Conservation (phyloP, 2,888 invertebrate genomes). For the Lapara coniferarum region DNA sequence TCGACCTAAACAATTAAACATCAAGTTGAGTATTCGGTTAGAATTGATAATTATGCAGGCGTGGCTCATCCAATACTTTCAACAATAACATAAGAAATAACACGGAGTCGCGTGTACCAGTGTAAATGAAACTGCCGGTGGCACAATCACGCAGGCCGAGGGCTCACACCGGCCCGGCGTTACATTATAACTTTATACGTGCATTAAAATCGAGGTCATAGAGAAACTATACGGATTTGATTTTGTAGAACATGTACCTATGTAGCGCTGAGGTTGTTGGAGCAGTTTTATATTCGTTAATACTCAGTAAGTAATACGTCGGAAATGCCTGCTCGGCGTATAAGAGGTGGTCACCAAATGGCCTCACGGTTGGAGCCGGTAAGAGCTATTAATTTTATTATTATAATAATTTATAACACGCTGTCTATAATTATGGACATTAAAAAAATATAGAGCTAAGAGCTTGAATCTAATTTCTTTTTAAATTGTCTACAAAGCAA, state of each 20-base stretch:
- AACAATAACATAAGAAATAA: constrained; percentile 39
- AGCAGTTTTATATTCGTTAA: too few species aligned
- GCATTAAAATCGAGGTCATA: constrained; percentile 22
- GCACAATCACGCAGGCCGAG: constrained; percentile 46
- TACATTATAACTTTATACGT: constrained; percentile 13
- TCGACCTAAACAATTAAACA: neutral
- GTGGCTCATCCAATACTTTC: constrained; percentile 33
- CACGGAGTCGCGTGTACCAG: constrained; percentile 47
- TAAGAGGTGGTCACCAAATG: too few species aligned
- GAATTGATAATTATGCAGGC: neutral
- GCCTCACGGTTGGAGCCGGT: too few species aligned
- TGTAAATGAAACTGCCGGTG: constrained; percentile 45
- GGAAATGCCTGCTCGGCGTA: too few species aligned
- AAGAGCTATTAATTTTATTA: too few species aligned
- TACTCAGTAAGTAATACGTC: too few species aligned
- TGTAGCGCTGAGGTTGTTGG: too few species aligned
- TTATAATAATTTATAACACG: too few species aligned
- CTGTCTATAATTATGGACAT: too few species aligned
- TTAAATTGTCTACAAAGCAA: neutral
- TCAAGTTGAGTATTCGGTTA: neutral
- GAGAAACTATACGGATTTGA: neutral
- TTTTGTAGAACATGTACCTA: neutral
- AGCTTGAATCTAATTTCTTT: neutral
- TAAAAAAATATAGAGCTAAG: neutral
- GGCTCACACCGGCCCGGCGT: neutral